Conservation (phyloP, 2,888 invertebrate species). For the Eustalomyia histrio region DNA sequence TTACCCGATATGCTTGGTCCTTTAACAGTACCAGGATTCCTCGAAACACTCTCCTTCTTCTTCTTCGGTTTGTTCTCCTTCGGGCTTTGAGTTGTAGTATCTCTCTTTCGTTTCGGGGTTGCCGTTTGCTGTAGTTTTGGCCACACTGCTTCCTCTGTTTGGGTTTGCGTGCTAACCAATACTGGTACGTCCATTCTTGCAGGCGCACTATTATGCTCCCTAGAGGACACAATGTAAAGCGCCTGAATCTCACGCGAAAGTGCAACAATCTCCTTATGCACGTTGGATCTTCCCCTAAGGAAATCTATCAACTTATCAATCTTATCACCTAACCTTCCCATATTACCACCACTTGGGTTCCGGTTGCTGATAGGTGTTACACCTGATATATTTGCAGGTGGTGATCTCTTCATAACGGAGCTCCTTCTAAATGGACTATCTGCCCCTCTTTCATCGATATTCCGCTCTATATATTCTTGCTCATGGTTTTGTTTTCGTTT, state of each 20-base stretch:
- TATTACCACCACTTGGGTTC: no score
- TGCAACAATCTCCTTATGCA: background rate
- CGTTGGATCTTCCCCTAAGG: background rate
- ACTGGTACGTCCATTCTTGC: no score
- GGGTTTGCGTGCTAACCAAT: background rate
- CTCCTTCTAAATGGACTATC: no score
- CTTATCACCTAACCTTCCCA: background rate
- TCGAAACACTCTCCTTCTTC: background rate
- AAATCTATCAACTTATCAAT: background rate
- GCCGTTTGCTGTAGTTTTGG: background rate
- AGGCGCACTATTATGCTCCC: no score
- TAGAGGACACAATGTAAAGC: no score
- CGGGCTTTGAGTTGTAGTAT: conserved; percentile 3
- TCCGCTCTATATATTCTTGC: no score
- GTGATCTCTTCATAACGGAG: no score
- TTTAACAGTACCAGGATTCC: background rate
- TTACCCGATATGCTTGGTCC: no score
- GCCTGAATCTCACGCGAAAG: background rate
- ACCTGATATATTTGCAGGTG: no score
- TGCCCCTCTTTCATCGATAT: no score
- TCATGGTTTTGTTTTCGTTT: no score
- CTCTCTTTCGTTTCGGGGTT: background rate
- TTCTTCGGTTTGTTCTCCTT: conserved; percentile 1
- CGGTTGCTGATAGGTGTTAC: no score
- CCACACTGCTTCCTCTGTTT: background rate